Conservation (phyloP, 2,888 invertebrate species). For the Trilocha varians region DNA sequence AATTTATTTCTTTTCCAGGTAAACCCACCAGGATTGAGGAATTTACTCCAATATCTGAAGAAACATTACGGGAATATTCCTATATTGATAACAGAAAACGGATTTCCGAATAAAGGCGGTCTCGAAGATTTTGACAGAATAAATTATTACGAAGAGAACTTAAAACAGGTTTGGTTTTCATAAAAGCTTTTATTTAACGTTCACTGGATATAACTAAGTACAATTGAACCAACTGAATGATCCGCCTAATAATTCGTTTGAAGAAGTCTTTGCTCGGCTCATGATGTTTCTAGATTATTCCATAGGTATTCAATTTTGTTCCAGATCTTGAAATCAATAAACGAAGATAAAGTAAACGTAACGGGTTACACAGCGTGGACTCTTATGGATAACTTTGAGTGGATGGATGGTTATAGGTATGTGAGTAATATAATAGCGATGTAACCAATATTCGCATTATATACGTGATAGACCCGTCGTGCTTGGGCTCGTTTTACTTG, state of each 20-base stretch:
- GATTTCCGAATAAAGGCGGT: slow-evolving; percentile 24
- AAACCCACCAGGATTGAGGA: slow-evolving; percentile 51
- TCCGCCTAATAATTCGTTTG: too few species aligned
- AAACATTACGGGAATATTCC: slow-evolving; percentile 42
- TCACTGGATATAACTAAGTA: too few species aligned
- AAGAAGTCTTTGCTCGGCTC: too few species aligned
- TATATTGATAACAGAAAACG: slow-evolving; percentile 61
- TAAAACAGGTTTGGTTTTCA: slow-evolving; percentile 27
- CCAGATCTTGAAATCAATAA: slow-evolving; percentile 20
- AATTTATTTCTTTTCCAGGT: too few species aligned
- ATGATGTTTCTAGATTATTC: too few species aligned
- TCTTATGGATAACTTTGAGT: slow-evolving; percentile 84
- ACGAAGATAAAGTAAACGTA: slow-evolving; percentile 70
- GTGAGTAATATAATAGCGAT: too few species aligned
- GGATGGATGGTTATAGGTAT: slow-evolving; percentile 53
- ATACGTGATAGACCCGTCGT: too few species aligned
- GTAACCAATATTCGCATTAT: too few species aligned
- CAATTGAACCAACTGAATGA: too few species aligned
- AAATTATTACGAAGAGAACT: slow-evolving; percentile 20
- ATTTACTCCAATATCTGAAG: slow-evolving; percentile 45
- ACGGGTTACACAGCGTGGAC: slow-evolving; percentile 81
- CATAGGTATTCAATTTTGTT: too few species aligned
- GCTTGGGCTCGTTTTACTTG: too few species aligned
- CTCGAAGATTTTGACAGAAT: slow-evolving; percentile 33
- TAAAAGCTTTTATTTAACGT: too few species aligned